These are phyloP conservation scores for Aplysia californica DNA, from an alignment of 1,140 invertebrate species.

Conservation along the genomic window DNA sequence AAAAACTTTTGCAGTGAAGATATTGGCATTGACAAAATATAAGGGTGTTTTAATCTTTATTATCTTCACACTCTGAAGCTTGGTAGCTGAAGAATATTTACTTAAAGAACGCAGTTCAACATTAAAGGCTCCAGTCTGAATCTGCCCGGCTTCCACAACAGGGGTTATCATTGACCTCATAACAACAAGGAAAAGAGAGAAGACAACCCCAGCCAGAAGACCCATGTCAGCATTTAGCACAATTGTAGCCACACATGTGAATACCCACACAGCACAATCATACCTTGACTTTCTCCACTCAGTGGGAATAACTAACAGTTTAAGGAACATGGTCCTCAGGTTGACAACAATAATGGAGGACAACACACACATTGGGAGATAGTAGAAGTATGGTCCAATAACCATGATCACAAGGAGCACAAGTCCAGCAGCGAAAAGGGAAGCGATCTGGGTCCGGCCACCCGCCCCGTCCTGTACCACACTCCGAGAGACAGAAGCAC, in stretches of 20 bases:
- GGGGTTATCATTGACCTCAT: conserved; percentile 49
- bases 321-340: conserved; percentile 68
- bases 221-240: conserved; percentile 87
- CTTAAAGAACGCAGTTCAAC: conserved; percentile 20
- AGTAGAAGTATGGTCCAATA: conserved; percentile 48
- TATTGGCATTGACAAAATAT: conserved; percentile 45
- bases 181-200: conserved; percentile 78
- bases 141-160: conserved; percentile 20
- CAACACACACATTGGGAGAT: conserved; percentile 56
- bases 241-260: conserved; percentile 82
- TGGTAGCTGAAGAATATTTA: conserved; percentile 5
- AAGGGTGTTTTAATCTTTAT: conserved; percentile 34
- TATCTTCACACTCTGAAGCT: conserved; percentile 6
- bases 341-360: conserved; percentile 70
- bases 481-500: conserved; percentile 49
- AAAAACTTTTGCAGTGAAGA: conserved; percentile 35
- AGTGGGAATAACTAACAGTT: conserved; percentile 56
- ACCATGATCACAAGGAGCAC: conserved; percentile 50
- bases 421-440: conserved; percentile 43
- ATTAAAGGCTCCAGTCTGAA: background rate
- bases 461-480: conserved; percentile 51
- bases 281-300: conserved; percentile 65
- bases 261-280: conserved; percentile 78
- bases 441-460: conserved; percentile 48
- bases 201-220: conserved; percentile 76